Evolutionary conservation across 2,888 invertebrate species (phyloP), one percentile per base, ranked within the genome.

Genomic region (Caenorhabditis parvicauda): DNA sequence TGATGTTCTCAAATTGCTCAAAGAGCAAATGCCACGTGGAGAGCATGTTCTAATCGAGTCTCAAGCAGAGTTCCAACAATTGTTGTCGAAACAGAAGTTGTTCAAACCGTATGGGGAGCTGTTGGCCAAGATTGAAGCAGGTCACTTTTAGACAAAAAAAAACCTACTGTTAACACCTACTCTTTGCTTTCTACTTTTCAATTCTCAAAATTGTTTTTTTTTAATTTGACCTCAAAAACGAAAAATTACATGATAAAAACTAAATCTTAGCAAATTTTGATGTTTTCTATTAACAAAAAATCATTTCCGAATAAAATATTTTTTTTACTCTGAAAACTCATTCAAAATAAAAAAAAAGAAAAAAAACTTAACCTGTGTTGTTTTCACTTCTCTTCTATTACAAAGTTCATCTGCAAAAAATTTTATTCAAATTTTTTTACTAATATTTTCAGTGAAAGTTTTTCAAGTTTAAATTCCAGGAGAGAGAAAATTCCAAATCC

Each of bases 41-140:
- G 45, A 65, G 29, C 59, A 71, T 25, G 56, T 65, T 28, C 52
- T 63, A 22, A 58, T 64, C 1, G 56, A 64, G 7, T 48, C 49
- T 1, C 55, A 59, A 28, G 58, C 54, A 22, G 65, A 64, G n/a
- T 64, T 63, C 28, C 47, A 27, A 24, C 53, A 54, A 14, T 47
- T 59, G 14, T 28, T 54, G 4, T 37, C 39, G 3, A 57, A 55
- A 17, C 64, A 68, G 32, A 52, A 57, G 38, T 27, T 37, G 17
- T 92, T 92, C 77, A 86, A 83, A 73, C 92, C 93, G 0, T 87
- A 86, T 75, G 91, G 91, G 9, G 86, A 87, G 67, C 84, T 89
- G 43, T 70, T 89, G 3, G 85, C 87, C 78, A 72, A 62, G 29
- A 73, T 76, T 50, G 25, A 28, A 2, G 32, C 21, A 19, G 56